Base-by-base conservation (phyloP, 2,888 invertebrate genomes). In the Myopa tessellatipennis region DNA sequence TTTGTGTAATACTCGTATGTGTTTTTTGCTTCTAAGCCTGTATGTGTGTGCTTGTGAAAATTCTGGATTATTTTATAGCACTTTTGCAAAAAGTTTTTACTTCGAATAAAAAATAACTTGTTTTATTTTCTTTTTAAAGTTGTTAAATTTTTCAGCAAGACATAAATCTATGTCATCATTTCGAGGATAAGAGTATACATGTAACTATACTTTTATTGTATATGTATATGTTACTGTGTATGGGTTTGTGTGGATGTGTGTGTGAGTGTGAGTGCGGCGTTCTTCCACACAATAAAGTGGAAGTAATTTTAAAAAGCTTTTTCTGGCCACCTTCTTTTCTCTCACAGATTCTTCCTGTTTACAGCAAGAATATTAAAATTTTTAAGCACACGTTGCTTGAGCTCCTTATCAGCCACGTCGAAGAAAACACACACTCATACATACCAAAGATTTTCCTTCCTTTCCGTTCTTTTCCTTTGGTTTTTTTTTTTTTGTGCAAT, bases 101-200 rank as follows among this genome's bases (percentile, higher is more conserved):
- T n/a, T 55, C 16, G n/a, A 45, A 45, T 45, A 45, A 45, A 45
- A 45, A 45, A 45, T 8, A 6, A 6, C 55, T 55, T n/a, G 16
- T 55, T 55, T 55, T 55, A 55, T 55, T 55, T 45, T 38, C 18
- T 72, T 73, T 34, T 50, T 73, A 18, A 61, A 45, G 40, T 18
- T 63, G 38, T 61, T 40, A 6, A 2, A 40, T 73, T 73, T 40
- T 63, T 73, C 18, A 70, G 61, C 38, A 60, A 26, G 16, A 60
- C 68, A 75, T 75, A 69, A 75, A 75, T 75, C 69, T 60, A 60
- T 69, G 75, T 58, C 45, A 75, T 68, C 14, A 75, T 60, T 75
- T 75, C 69, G 60, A 61, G 75, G 69, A 68, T 60, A 40, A 38
- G 65, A 12, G 10, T 3, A n/a, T 2, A n/a, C 26, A 61, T 26